These are phyloP conservation scores for Climacteris rufus DNA, from an alignment of 2,113 vertebrate species.

Conservation along the genomic window DNA sequence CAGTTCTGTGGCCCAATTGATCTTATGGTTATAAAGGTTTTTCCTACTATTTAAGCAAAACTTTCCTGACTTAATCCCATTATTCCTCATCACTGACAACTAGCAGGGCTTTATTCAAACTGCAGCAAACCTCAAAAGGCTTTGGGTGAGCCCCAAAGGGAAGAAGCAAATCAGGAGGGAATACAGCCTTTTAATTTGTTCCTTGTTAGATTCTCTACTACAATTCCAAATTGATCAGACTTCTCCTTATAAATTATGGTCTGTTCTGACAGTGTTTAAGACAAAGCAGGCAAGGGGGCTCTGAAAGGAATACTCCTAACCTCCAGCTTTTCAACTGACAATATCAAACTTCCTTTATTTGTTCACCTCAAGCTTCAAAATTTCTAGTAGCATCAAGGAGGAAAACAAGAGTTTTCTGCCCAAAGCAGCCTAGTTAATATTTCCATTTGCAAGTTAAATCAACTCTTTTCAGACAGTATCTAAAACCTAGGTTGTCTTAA, in stretches of 20 bases:
- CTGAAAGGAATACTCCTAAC: not conserved
- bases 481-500: not conserved
- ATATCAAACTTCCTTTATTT: not conserved
- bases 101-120: conserved; percentile 1
- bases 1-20: not conserved
- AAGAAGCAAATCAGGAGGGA: not conserved
- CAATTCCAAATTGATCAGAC: not conserved
- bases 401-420: not conserved
- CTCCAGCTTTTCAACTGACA: not conserved
- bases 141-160: not conserved
- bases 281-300: not conserved
- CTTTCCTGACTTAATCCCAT: conserved; percentile 29
- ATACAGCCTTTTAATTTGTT: not conserved
- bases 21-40: conserved; percentile 8
- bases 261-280: not conserved
- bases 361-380: not conserved
- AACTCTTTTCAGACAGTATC: not conserved
- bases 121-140: conserved; percentile 18
- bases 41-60: conserved; percentile 36
- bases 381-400: not conserved
- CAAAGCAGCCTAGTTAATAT: not conserved
- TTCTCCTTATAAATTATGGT: not conserved
- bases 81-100: conserved; percentile 29
- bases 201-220: not conserved
- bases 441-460: not conserved